These are phyloP conservation scores for Axis porcinus DNA, from an alignment of 2,113 vertebrate species.

Conservation along the genomic window DNA sequence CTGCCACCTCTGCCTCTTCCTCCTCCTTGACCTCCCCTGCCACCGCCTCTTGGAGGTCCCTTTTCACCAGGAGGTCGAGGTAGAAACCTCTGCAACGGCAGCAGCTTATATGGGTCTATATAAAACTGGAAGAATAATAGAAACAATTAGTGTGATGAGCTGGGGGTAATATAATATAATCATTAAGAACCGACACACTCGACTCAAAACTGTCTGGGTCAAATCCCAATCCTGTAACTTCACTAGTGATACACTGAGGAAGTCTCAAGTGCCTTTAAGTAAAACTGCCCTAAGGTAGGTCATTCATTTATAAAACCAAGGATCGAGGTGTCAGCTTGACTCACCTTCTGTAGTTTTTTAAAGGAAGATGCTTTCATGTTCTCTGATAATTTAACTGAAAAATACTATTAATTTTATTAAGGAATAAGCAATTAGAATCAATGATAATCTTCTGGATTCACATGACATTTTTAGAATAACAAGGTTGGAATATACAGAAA, in stretches of 20 bases:
- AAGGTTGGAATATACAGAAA: not conserved
- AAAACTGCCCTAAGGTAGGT: not conserved
- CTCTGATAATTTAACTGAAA: conserved; percentile 97
- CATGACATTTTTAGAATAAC: not conserved
- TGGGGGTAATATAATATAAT: not conserved
- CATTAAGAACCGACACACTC: not conserved
- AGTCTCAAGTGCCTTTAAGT: not conserved
- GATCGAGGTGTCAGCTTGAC: not conserved
- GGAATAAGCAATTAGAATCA: conserved; percentile 64
- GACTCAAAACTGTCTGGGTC: not conserved
- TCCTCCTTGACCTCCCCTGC: conserved; percentile 88
- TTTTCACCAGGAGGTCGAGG: conserved; percentile 96
- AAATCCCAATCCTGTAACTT: not conserved
- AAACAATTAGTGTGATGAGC: not conserved
- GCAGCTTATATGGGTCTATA: conserved; percentile 94
- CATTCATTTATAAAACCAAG: not conserved
- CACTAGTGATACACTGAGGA: not conserved
- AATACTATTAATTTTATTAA: conserved; percentile 91
- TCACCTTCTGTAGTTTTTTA: conserved; percentile 97
- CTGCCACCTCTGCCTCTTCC: conserved; percentile 84
- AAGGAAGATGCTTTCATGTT: conserved; percentile 99
- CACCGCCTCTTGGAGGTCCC: conserved; percentile 89
- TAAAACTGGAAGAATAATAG: conserved; percentile 86
- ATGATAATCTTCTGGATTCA: not conserved
- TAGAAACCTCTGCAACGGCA: conserved; percentile 95